Evolutionary conservation across 2,113 vertebrate genomes (phyloP).

Genomic region (Ptychochromis oligacanthus): DNA sequence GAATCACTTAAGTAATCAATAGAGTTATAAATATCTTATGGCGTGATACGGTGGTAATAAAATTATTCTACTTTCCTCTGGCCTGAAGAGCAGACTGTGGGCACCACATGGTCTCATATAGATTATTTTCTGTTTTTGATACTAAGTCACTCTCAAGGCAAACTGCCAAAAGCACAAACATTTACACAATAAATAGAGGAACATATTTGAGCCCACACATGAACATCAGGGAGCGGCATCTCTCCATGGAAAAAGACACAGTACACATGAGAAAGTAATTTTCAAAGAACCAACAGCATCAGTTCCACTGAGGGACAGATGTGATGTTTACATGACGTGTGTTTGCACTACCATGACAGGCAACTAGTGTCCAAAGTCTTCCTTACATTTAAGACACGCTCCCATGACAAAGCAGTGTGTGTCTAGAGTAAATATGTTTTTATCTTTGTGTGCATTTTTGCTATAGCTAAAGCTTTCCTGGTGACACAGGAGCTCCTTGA

Average conservation of each 20-base stretch:
- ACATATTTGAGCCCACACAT: constrained; percentile 4
- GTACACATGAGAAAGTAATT: background rate
- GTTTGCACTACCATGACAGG: background rate
- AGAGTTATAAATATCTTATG: constrained; percentile 52
- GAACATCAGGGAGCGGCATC: constrained; percentile 14
- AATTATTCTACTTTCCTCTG: constrained; percentile 51
- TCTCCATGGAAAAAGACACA: constrained; percentile 1
- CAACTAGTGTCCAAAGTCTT: background rate
- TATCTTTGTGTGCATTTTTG: constrained; percentile 14
- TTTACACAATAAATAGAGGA: constrained; percentile 12
- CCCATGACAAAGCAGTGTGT: constrained; percentile 33
- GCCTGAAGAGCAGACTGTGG: constrained; percentile 20
- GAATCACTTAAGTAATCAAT: constrained; percentile 62
- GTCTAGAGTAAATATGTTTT: constrained; percentile 34
- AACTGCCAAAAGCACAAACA: background rate
- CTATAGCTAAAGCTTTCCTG: background rate
- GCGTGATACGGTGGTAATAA: constrained; percentile 25
- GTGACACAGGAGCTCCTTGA: constrained; percentile 52
- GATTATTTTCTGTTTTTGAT: constrained; percentile 31
- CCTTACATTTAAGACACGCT: constrained; percentile 2
- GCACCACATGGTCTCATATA: constrained; percentile 10
- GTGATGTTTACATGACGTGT: background rate
- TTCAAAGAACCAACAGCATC: background rate
- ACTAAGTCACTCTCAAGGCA: constrained; percentile 59
- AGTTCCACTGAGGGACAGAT: background rate